Base-by-base conservation (phyloP, 30 jellyfish, hydroid and myxozoan species). In the Hydra vulgaris region DNA sequence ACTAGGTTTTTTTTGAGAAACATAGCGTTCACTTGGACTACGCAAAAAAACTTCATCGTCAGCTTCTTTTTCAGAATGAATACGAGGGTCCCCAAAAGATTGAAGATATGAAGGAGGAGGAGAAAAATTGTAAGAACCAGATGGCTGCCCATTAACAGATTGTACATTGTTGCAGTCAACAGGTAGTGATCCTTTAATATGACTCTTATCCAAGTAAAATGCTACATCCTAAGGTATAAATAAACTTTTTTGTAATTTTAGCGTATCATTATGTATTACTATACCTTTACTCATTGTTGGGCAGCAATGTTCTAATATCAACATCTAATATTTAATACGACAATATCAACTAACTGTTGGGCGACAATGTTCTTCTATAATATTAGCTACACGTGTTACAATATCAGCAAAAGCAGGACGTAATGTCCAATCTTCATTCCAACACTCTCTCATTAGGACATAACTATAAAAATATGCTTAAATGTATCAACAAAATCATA, bases 101-200 rank as follows among this genome's bases (percentile, higher is more conserved):
- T 25, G 83, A 12, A 89, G 66, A 79, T 89, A 89, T 19, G 97
- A 89, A 3, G 96, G 95, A 18, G 96, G 95, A 18, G 97, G 95
- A 18, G 95, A 80, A 73, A 71, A 27, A 19, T 85, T 74, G 86
- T 71, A 74, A 18, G 83, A 76, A 21, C 89, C 94, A 17, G 90
- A 79, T 18, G 87, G 78, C 1, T 92, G 90, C 40, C 90, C 81
- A 53, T 89, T 95, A 27, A 84, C 68, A 15, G 97, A 95, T 55
- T 89, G 81, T 12, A 89, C 56, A 66, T 84, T 92, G 21, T 79
- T 54, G 21, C 53, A 18, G 22, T 26, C 5, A 15, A 66, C 25
- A 21, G 52, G 54, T 16, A 76, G 22, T 17, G 68, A 61, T n/a
- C 94, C 95, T 16, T 53, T 74, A 19, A 84, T 40, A 74, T 89